Percentiles rank a stretch among this genome's conserved stretches.
phyloP scores from a whole-genome alignment of 2,888 invertebrate species.

The Troides oblongomaculatus region DNA sequence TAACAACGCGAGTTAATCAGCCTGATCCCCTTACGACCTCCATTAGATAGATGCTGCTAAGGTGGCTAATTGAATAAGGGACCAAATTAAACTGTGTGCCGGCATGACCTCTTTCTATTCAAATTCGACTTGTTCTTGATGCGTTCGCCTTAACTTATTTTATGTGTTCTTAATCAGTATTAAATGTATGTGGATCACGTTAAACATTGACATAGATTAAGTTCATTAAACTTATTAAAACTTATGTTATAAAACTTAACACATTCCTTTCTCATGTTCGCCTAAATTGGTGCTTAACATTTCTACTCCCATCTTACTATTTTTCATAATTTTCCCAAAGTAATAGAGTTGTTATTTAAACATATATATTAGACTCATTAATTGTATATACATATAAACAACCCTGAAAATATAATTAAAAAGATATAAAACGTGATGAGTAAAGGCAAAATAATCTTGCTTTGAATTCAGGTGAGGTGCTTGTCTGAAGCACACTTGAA shows the following conservation, averaged over 20 bases:
- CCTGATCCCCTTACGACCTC: conserved; percentile 69
- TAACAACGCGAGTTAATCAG: conserved; percentile 73
- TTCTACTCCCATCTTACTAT: background rate
- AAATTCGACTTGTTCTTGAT: conserved; percentile 61
- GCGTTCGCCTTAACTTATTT: conserved; percentile 41
- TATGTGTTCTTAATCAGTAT: conserved; percentile 31
- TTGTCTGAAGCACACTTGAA: conserved; percentile 12
- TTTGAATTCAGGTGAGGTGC: background rate
- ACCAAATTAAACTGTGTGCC: conserved; percentile 69
- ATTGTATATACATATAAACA: background rate
- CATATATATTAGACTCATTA: background rate
- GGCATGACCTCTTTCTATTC: conserved; percentile 76
- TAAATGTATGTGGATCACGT: conserved; percentile 51
- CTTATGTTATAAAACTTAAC: conserved; percentile 14
- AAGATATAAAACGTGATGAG: background rate
- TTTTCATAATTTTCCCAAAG: background rate
- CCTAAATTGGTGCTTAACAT: background rate
- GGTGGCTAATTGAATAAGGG: conserved; percentile 76
- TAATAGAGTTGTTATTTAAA: background rate
- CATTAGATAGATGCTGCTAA: conserved; percentile 70
- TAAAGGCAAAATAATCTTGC: background rate
- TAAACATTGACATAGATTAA: conserved; percentile 53
- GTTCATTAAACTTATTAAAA: conserved; percentile 51
- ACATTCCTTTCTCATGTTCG: background rate
- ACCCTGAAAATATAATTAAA: background rate